Conservation (phyloP, 1,140 invertebrate genomes). For the Megathymus violae region DNA sequence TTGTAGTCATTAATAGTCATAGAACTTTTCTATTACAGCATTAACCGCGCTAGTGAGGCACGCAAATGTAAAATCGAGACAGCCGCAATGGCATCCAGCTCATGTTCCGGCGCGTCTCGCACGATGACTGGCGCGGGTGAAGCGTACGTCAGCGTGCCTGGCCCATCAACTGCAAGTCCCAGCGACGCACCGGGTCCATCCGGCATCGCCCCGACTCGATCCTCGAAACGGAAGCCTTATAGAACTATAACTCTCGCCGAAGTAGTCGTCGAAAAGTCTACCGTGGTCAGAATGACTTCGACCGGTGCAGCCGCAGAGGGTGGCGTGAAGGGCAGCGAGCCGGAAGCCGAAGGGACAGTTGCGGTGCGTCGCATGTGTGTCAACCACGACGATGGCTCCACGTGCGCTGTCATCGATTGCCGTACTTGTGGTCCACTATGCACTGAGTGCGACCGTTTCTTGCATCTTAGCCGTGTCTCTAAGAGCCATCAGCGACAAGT, state of each 20-base stretch:
- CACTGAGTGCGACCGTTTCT: constrained; percentile 96
- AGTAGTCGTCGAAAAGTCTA: constrained; percentile 19
- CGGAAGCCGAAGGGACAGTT: background rate
- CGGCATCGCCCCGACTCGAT: constrained; percentile 4
- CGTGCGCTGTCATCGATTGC: constrained; percentile 96
- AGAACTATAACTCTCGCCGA: constrained; percentile 15
- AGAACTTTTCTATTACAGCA: constrained; percentile 38
- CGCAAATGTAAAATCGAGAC: constrained; percentile 32
- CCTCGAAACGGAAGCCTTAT: constrained; percentile 11
- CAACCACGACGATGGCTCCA: constrained; percentile 98
- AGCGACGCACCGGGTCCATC: background rate
- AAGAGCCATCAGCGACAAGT: constrained; percentile 94
- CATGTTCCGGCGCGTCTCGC: background rate
- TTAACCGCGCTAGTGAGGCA: constrained; percentile 51
- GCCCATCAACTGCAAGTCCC: constrained; percentile 4
- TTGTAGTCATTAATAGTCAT: background rate
- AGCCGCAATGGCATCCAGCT: background rate
- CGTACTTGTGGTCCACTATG: constrained; percentile 96
- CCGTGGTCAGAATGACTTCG: background rate
- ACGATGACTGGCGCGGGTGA: background rate
- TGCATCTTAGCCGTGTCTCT: constrained; percentile 96
- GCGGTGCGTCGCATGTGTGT: constrained; percentile 86
- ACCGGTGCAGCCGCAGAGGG: background rate
- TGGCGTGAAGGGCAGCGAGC: background rate
- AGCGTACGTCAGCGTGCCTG: background rate